These are phyloP conservation scores for Catotricha subobsoleta DNA, from an alignment of 2,888 invertebrate species.

Conservation along the genomic window DNA sequence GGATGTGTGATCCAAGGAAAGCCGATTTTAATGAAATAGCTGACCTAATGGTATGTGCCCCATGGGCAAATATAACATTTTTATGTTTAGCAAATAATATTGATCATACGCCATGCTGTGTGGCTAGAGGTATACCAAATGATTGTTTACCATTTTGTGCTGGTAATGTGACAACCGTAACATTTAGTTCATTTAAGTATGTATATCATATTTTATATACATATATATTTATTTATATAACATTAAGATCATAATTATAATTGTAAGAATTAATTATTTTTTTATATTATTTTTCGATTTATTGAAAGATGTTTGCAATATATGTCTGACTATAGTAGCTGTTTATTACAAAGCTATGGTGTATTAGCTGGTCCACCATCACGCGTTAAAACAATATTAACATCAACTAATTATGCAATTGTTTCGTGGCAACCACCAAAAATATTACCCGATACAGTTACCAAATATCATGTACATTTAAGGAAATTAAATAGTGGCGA, in stretches of 20 bases:
- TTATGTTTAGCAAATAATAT: constrained; percentile 60
- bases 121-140: constrained; percentile 52
- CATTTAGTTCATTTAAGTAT: constrained; percentile 70
- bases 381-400: constrained; percentile 49
- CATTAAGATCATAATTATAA: not conserved
- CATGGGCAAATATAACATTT: constrained; percentile 68
- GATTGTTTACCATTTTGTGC: constrained; percentile 60
- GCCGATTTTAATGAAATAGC: constrained; percentile 33
- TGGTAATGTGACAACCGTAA: constrained; percentile 58
- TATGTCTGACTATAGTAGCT: constrained; percentile 65
- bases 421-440: constrained; percentile 61
- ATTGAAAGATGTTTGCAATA: constrained; percentile 53
- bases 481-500: constrained; percentile 35
- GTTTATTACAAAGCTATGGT: constrained; percentile 70
- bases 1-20: constrained; percentile 59
- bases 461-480: constrained; percentile 41
- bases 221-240: too few relatives aligned
- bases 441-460: constrained; percentile 51
- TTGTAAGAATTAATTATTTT: not conserved
- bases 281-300: constrained; percentile 10
- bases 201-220: too few relatives aligned
- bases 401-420: constrained; percentile 58
- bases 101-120: constrained; percentile 69
- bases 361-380: constrained; percentile 60
- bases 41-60: constrained; percentile 77